These are phyloP conservation scores for Electrona antarctica DNA, from an alignment of 2,113 vertebrate genomes.

Conservation along the genomic window DNA sequence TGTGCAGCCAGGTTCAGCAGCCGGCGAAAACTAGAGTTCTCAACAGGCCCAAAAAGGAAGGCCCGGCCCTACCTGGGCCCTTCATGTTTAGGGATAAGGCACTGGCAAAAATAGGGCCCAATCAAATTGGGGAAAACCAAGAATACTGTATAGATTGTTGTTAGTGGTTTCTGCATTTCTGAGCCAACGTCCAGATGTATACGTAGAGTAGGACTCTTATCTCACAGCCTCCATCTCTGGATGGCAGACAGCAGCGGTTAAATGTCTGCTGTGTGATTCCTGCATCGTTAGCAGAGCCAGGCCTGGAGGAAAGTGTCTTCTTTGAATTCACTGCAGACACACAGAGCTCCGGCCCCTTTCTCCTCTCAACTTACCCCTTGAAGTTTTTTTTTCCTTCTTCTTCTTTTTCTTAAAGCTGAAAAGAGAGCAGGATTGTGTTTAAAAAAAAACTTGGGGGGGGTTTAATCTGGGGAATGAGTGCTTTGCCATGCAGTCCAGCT, in stretches of 20 bases:
- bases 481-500: slow-evolving; percentile 79
- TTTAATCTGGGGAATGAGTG: slow-evolving; percentile 85
- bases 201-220: slow-evolving; percentile 23
- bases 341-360: slow-evolving; percentile 63
- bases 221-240: slow-evolving; percentile 25
- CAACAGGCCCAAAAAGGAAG: too few species aligned
- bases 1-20: too few species aligned
- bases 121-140: slow-evolving; percentile 24
- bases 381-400: slow-evolving; percentile 62
- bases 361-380: slow-evolving; percentile 73
- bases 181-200: slow-evolving; percentile 2
- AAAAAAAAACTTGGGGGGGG: slow-evolving; percentile 62
- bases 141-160: neutral
- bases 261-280: slow-evolving; percentile 67
- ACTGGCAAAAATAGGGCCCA: too few species aligned
- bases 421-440: slow-evolving; percentile 80
- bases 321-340: slow-evolving; percentile 73
- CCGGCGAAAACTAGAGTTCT: too few species aligned
- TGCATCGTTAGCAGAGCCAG: slow-evolving; percentile 66
- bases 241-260: slow-evolving; percentile 59
- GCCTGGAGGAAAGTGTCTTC: slow-evolving; percentile 70
- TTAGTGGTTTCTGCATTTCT: slow-evolving; percentile 21
- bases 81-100: neutral
- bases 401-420: slow-evolving; percentile 60
- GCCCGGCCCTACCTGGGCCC: too few species aligned